Base-by-base conservation (phyloP, 92 coral and sea anemone genomes). In the Epizoanthus ramosus region DNA sequence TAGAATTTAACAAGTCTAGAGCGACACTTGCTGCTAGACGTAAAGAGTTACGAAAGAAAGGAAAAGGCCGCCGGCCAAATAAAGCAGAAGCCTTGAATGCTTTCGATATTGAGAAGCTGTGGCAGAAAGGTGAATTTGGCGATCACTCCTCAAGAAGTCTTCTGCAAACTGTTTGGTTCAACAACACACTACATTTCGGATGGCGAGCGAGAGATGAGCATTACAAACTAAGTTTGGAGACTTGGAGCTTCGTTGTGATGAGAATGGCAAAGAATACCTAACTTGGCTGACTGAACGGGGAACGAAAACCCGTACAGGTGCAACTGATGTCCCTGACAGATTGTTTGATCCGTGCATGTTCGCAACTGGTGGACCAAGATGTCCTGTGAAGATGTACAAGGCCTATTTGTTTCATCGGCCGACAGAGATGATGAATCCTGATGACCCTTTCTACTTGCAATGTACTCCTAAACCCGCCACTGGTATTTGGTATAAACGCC, bases 241-340 rank as follows among this genome's bases (percentile, higher is more conserved):
- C 73, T 6, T 83, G 2, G 18, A 53, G 25, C 60, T 75, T 54
- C 69, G 31, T 0, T 28, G 31, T 28, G 31, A 28, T 28, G 31
- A 28, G 31, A 28, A 28, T 28, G 31, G 31, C 31, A 28, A 28
- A 28, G 31, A 28, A 2, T 28, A 28, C 31, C 31, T 28, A 28
- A 28, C 31, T 28, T 28, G 31, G 31, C 31, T 28, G 31, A 73
- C 50, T 0, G 90, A 71, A 17, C 60, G 89, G 7, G 83, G 86
- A 15, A 71, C 74, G 53, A 87, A 87, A 53, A 83, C 87, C 3
- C 83, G 87, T 37, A 81, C 90, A n/a, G 84, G 87, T 0, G 90
- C 74, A 57, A 73, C 83, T 81, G 33, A 73, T 15, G 72, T 87
- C 15, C 90, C 86, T 23, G 65, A 43, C 63, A 73, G 86, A 12